Evolutionary conservation across 2,888 invertebrate species (phyloP), one percentile per base, ranked within the genome.

Genomic region (Dermolepida albohirtum): DNA sequence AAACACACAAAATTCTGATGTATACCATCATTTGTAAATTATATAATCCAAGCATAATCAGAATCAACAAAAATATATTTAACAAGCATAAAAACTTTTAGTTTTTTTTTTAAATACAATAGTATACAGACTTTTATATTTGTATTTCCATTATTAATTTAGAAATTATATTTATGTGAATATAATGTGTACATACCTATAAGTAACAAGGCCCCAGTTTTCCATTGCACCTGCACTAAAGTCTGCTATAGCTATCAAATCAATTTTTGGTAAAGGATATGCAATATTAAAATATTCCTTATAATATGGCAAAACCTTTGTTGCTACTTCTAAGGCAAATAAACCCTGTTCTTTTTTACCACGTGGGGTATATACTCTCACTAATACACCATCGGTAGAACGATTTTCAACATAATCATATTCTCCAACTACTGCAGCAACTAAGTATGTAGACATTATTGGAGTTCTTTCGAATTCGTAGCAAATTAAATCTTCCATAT

Each of bases 221-320:
- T 98, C 97, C 97, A 97, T 97, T 65, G 97, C 97, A 74, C 95
- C 96, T 71, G 93, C 92, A 64, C 94, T 92, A 81, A 98, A 97
- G 81, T 97, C 97, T 7, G 97, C 93, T 79, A 98, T 94, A 12
- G 97, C 97, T 77, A 98, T 95, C 67, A 97, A 87, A 84, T 98
- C 98, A 83, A 97, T 93, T 83, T 98, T 98, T 22, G 97, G 96
- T 71, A 98, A 84, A 0, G 97, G 96, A 85, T 97, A 98, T 0
- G 95, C 92, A 77, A 97, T 93, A 72, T 93, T 90, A 83, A 98
- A 98, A 83, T 97, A 98, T 59, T 94, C 90, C 77, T 95, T 94
- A 84, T 96, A 98, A 80, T 94, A 98, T 0, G 96, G 95, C 66
- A 98, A 84, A 12, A 95, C 94, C 84, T 93, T 92, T 2, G 92